Conservation (phyloP, 2,113 vertebrate species). For the Sapajus apella region DNA sequence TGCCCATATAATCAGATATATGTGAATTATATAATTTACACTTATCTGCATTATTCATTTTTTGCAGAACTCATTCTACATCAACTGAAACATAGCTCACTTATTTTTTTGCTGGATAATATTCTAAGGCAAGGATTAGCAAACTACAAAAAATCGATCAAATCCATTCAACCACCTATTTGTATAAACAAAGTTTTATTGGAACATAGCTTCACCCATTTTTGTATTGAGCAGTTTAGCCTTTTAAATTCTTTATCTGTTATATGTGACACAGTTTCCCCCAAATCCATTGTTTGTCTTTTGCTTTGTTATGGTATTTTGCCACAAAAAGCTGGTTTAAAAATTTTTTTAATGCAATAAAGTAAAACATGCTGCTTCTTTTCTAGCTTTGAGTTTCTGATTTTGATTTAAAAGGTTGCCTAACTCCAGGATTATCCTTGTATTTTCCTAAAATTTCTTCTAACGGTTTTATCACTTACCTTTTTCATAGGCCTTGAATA, state of each 20-base stretch:
- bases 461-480: not conserved
- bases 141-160: not conserved
- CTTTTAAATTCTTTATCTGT: not conserved
- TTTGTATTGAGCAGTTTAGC: not conserved
- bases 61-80: not conserved
- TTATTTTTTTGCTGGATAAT: not conserved
- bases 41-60: not conserved
- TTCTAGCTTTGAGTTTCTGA: not conserved
- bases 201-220: not conserved
- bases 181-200: constrained; percentile 14
- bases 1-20: not conserved
- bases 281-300: not conserved
- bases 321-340: not conserved
- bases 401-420: constrained; percentile 14
- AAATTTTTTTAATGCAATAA: not conserved
- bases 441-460: not conserved
- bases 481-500: not conserved
- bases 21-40: not conserved
- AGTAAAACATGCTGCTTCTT: not conserved
- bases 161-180: not conserved
- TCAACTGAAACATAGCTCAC: not conserved
- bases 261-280: not conserved
- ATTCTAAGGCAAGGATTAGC: not conserved
- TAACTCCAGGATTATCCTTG: not conserved
- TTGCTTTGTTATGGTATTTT: constrained; percentile 14